Conservation (phyloP, 2,888 invertebrate species). For the Sclerodermus sp. region DNA sequence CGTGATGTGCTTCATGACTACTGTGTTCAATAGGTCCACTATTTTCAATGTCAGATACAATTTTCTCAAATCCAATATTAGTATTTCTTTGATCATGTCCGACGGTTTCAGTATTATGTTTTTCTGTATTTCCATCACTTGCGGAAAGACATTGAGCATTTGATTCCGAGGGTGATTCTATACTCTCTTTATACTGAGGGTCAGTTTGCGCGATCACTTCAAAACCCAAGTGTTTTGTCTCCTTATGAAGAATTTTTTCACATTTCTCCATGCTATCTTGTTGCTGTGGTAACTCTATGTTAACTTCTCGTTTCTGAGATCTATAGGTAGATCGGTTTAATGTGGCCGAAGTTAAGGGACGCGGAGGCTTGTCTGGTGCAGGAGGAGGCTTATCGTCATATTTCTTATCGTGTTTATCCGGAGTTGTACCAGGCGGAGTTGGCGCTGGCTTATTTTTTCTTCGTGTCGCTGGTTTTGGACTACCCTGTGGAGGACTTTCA, state of each 20-base stretch:
- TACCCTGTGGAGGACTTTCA: slow-evolving; percentile 71
- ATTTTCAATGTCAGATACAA: slow-evolving; percentile 47
- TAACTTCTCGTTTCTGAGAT: slow-evolving; percentile 59
- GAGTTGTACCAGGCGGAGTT: slow-evolving; percentile 63
- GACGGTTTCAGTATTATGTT: slow-evolving; percentile 17
- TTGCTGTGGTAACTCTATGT: slow-evolving; percentile 38
- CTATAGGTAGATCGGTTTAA: slow-evolving; percentile 65
- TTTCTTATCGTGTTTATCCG: slow-evolving; percentile 47
- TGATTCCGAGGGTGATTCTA: neutral
- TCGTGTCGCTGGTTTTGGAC: slow-evolving; percentile 72
- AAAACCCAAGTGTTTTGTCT: slow-evolving; percentile 21
- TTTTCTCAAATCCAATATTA: slow-evolving; percentile 20
- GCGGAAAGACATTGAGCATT: neutral
- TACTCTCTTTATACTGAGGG: slow-evolving; percentile 2
- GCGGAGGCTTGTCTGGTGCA: slow-evolving; percentile 67
- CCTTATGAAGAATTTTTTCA: slow-evolving; percentile 21
- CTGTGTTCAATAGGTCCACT: slow-evolving; percentile 45
- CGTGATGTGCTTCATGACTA: slow-evolving; percentile 46
- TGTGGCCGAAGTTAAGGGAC: slow-evolving; percentile 65
- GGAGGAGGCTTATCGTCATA: slow-evolving; percentile 52
- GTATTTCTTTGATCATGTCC: slow-evolving; percentile 22
- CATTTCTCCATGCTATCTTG: slow-evolving; percentile 44
- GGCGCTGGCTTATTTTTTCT: slow-evolving; percentile 79
- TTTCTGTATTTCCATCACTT: slow-evolving; percentile 19
- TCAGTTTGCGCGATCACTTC: slow-evolving; percentile 16